phyloP scores from a whole-genome alignment of 2,113 vertebrate genomes.

The Macroglossus sobrinus region DNA sequence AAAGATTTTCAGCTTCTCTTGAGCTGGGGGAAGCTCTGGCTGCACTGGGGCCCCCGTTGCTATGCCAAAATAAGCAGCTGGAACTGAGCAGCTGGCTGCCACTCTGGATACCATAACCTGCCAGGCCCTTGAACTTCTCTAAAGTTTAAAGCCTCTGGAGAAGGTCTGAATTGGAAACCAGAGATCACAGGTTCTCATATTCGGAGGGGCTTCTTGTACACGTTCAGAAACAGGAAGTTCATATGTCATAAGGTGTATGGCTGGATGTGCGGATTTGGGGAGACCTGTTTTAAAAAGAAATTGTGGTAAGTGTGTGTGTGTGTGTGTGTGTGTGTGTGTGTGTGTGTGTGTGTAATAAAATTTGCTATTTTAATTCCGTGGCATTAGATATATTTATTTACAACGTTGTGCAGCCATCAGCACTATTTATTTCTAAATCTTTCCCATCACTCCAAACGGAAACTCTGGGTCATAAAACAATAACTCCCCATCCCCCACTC shows the following conservation, averaged over 20 bases:
- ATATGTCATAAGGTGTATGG: background rate
- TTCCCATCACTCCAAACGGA: background rate
- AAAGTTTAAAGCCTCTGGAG: background rate
- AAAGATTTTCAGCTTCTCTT: background rate
- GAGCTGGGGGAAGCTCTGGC: background rate
- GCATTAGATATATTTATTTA: background rate
- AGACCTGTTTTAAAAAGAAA: background rate
- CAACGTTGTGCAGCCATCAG: too few relatives aligned
- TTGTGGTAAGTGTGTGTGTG: too few relatives aligned
- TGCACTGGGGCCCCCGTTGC: rapidly evolving
- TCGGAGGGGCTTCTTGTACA: background rate
- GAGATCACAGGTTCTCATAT: background rate
- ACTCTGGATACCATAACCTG: background rate
- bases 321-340: too few relatives aligned
- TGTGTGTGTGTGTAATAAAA: too few relatives aligned
- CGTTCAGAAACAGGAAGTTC: background rate
- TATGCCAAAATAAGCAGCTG: background rate
- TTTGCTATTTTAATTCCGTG: background rate
- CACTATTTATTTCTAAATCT: background rate
- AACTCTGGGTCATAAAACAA: background rate
- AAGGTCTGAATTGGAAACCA: background rate
- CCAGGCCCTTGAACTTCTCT: background rate
- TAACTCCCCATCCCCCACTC: background rate
- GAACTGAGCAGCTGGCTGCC: background rate
- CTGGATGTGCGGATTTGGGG: background rate